These are phyloP conservation scores for Anhinga rufa DNA, from an alignment of 2,113 vertebrate species.

Conservation along the genomic window DNA sequence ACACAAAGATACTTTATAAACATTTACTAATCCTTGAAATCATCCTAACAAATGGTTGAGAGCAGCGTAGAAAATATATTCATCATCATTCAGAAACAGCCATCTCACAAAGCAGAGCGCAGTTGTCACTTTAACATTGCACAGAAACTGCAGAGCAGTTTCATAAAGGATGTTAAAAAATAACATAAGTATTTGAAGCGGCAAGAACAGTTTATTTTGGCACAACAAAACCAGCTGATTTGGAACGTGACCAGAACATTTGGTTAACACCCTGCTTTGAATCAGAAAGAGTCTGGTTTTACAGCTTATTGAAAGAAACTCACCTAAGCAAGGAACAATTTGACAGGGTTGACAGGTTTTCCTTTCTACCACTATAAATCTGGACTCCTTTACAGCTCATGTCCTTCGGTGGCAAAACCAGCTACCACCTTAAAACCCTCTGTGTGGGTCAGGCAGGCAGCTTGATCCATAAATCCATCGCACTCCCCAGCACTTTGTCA, in stretches of 20 bases:
- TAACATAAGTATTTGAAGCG: background rate
- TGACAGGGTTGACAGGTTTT: background rate
- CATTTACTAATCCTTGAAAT: background rate
- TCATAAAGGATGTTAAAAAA: slow-evolving; percentile 15
- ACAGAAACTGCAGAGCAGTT: background rate
- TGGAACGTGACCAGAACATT: background rate
- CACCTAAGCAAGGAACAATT: background rate
- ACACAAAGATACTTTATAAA: background rate
- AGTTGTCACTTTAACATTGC: background rate
- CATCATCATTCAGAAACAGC: background rate
- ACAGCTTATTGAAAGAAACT: background rate
- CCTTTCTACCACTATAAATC: background rate
- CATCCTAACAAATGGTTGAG: background rate
- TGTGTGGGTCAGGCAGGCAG: background rate
- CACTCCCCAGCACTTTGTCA: background rate
- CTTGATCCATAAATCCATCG: background rate
- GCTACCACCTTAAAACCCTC: background rate
- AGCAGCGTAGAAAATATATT: background rate
- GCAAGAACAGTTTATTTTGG: slow-evolving; percentile 32
- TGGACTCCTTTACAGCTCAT: background rate
- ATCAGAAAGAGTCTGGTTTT: background rate
- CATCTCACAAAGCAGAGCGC: background rate
- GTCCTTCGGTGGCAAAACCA: background rate
- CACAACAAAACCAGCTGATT: slow-evolving; percentile 8
- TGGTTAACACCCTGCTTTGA: slow-evolving; percentile 15